phyloP scores from a whole-genome alignment of 2,797 vertebrate genomes.

The Rhadinocentrus ornatus region DNA sequence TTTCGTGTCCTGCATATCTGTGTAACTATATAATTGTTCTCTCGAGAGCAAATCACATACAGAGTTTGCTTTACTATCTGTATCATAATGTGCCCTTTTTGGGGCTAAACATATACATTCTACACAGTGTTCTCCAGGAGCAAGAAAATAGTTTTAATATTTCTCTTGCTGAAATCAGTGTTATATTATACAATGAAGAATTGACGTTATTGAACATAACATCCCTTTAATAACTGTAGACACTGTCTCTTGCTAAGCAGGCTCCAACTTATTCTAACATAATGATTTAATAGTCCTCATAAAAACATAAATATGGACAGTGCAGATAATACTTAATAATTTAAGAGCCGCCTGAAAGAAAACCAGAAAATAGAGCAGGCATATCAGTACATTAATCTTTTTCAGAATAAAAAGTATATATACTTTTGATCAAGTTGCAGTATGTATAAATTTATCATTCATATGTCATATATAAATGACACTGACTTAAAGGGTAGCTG shows the following conservation, averaged over 20 bases:
- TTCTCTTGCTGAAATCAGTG: background rate
- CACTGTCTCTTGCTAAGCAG: slow-evolving; percentile 22
- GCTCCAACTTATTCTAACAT: background rate
- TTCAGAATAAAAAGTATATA: slow-evolving; percentile 12
- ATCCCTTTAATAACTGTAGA: slow-evolving; percentile 16
- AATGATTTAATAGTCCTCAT: slow-evolving; percentile 21
- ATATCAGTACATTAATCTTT: slow-evolving; percentile 1
- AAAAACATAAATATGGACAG: slow-evolving; percentile 34
- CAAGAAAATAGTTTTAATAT: slow-evolving; percentile 3
- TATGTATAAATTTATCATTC: background rate
- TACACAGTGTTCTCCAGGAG: background rate
- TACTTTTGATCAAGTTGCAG: slow-evolving; percentile 3
- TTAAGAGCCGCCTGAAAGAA: slow-evolving; percentile 9
- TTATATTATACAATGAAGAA: slow-evolving; percentile 9
- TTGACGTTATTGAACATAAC: slow-evolving; percentile 33
- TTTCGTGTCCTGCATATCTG: slow-evolving; percentile 68
- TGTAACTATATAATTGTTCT: slow-evolving; percentile 66
- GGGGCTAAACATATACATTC: background rate
- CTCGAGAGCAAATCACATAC: slow-evolving; percentile 62
- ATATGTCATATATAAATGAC: slow-evolving; percentile 5
- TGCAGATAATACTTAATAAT: slow-evolving; percentile 36
- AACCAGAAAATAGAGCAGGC: slow-evolving; percentile 14
- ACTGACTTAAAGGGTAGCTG: slow-evolving; percentile 9
- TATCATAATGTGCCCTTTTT: slow-evolving; percentile 49
- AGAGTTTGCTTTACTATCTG: slow-evolving; percentile 53